Evolutionary conservation across 2,888 invertebrate genomes (phyloP).

Genomic region (Notocelia uddmanniana): DNA sequence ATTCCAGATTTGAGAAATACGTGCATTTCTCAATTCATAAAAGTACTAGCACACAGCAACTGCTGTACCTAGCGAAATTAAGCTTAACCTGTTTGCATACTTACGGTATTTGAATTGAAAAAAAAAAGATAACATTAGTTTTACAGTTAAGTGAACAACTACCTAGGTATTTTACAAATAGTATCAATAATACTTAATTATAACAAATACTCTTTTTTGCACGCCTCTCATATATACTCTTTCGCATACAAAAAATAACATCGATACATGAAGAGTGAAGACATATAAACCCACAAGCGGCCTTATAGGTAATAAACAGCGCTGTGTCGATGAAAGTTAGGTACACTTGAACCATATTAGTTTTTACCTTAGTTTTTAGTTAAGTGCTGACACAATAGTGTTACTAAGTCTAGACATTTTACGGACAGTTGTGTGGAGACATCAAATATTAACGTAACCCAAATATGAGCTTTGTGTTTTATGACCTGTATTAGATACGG

Average conservation of each 20-base stretch:
- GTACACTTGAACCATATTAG: neutral
- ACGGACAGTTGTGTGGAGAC: neutral
- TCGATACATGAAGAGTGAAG: no score
- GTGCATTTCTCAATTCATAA: neutral
- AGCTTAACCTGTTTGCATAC: no score
- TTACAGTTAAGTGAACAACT: neutral
- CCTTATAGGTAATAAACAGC: no score
- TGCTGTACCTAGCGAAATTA: neutral
- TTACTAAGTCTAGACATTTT: constrained; percentile 22
- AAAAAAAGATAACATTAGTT: no score
- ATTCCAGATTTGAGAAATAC: neutral
- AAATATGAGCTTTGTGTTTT: neutral
- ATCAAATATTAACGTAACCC: constrained; percentile 20
- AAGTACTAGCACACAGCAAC: neutral
- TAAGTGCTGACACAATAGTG: constrained; percentile 4
- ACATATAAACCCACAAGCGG: no score
- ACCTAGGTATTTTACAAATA: no score
- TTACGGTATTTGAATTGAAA: no score
- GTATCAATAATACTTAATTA: no score
- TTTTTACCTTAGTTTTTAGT: constrained; percentile 2
- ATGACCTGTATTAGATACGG: neutral
- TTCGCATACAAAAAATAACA: no score
- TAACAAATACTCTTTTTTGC: no score
- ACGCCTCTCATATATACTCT: neutral
- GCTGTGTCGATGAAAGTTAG: neutral